Percentiles rank a stretch among this genome's conserved stretches.
Evolutionary conservation across 1,140 invertebrate species (phyloP).

Genomic region (Whitmania pigra): DNA sequence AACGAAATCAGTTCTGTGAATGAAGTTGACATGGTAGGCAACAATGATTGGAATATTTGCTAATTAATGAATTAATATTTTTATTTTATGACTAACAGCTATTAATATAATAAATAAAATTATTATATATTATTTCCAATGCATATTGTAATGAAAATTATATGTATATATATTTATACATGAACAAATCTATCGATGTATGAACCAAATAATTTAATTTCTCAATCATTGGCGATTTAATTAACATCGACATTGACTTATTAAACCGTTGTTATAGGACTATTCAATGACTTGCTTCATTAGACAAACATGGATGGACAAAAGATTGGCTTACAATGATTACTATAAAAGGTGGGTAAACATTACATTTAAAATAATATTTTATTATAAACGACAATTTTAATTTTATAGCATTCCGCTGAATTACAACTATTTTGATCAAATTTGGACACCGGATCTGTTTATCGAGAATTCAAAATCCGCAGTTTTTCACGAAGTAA

Average conservation of each 20-base stretch:
- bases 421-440: constrained; percentile 29
- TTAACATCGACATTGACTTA: neutral
- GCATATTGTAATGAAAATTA: too few species aligned
- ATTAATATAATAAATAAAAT: too few species aligned
- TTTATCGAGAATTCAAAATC: constrained; percentile 54
- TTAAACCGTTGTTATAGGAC: constrained; percentile 6
- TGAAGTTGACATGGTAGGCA: constrained; percentile 17
- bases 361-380: too few species aligned
- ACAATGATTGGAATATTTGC: neutral
- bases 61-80: neutral
- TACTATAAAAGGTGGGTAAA: neutral
- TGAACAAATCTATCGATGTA: too few species aligned
- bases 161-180: too few species aligned
- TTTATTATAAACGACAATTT: too few species aligned
- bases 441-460: constrained; percentile 53
- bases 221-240: neutral
- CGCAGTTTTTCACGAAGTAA: neutral
- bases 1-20: constrained; percentile 20
- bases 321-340: neutral
- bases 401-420: constrained; percentile 3
- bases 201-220: neutral
- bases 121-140: too few species aligned
- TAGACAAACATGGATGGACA: constrained; percentile 14
- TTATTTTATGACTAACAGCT: too few species aligned
- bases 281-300: constrained; percentile 18